These are phyloP conservation scores for Huso huso DNA, from an alignment of 2,797 vertebrate species.

Conservation along the genomic window DNA sequence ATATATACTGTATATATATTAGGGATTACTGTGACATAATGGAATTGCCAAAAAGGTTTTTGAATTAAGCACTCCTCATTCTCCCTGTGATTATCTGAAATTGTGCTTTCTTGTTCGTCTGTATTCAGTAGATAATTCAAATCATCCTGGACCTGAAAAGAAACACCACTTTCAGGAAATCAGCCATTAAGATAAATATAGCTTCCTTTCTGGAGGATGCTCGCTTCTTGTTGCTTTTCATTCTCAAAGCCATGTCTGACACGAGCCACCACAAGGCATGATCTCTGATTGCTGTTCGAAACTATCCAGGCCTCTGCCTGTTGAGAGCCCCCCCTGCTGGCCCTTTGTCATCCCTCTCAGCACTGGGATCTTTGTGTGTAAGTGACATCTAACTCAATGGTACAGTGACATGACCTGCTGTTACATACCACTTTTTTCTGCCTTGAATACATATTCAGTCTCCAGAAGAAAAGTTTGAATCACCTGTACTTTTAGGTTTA, in stretches of 20 bases:
- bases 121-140: not conserved
- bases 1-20: too few relatives aligned
- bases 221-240: not conserved
- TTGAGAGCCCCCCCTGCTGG: not conserved
- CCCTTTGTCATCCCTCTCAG: not conserved
- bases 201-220: not conserved
- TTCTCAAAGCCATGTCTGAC: not conserved
- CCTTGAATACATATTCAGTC: too few relatives aligned
- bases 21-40: too few relatives aligned
- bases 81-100: not conserved
- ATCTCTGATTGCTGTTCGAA: not conserved
- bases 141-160: not conserved
- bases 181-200: not conserved
- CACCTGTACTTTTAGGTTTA: too few relatives aligned
- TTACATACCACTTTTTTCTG: not conserved
- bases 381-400: not conserved
- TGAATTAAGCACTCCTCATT: not conserved
- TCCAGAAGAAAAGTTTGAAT: too few relatives aligned
- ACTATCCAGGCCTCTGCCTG: not conserved
- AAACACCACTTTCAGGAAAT: slow-evolving; percentile 8
- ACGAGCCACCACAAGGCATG: not conserved
- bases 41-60: too few relatives aligned
- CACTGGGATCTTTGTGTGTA: not conserved
- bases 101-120: not conserved
- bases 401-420: not conserved